Evolutionary conservation across 2,888 invertebrate genomes (phyloP), one percentile per base, ranked within the genome.

Genomic region (Cephus nigrinus): DNA sequence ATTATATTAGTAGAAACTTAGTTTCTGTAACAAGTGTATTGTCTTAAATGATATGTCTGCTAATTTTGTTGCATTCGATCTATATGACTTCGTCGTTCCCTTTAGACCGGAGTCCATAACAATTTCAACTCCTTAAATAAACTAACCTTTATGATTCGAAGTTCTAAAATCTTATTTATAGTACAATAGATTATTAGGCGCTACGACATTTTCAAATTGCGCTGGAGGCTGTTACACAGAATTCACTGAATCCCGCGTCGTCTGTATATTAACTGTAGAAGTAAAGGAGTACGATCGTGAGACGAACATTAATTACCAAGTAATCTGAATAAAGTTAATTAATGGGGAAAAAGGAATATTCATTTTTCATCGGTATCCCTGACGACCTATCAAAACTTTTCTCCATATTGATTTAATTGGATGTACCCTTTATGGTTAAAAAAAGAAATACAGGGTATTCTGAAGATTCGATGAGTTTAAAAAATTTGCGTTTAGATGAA

Each of bases 31-130:
- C 90, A 90, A 88, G 84, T 84, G 90, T 91, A 91, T 91, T 91
- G 91, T 91, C 91, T 89, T 89, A 91, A 91, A 91, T 91, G 91
- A 91, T 91, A 91, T 91, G 91, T 91, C 87, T 88, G 87, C 90
- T 90, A 90, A 90, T 90, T 89, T 89, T 86, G 84, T 87, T 86
- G 84, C 84, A 85, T 84, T 86, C 83, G 83, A 84, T 82, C 85
- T 84, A 85, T 77, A 31, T 31, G 32, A 31, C 71, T 55, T 23
- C 55, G 23, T 55, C 71, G 71, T 31, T 23, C 31, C 71, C 71
- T 31, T 31, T 33, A 31, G 33, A 71, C 32, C 71, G 31, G 71
- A 33, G 71, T 71, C 71, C 71, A 33, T 33, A 71, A 71, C 71
- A 71, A 71, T 71, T 32, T 71, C 11, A 31, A 83, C 82, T 82